Base-by-base conservation (phyloP, 2,797 vertebrate species). In the Liparis tanakae region DNA sequence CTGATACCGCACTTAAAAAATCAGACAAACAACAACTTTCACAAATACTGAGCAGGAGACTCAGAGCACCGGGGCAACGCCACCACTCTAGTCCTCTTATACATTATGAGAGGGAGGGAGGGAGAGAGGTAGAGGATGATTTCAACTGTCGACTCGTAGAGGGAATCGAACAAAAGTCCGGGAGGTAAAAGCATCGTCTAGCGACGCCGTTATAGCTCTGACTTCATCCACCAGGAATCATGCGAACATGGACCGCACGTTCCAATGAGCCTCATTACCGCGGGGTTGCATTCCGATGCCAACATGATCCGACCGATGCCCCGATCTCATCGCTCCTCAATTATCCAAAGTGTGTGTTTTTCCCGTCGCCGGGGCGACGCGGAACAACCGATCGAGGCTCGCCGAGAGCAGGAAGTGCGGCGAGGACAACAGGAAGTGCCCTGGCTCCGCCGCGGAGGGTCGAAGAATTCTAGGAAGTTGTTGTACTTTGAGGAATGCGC, bases 401-500 rank as follows among this genome's bases (percentile, higher is more conserved):
- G 92, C 83, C 83, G 87, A 91, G 94, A 83, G 90, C 96, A 96
- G 98, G 98, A 99, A 98, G 96, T 94, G 93, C 95, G 91, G 95
- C 94, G 92, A 94, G 96, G 97, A 98, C 98, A 99, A 99, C 97
- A 99, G 97, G 98, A 99, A 94, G 95, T 97, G 96, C 95, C 95
- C 95, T 94, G 97, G 97, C 98, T 99, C 97, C 96, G 95, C 92
- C 93, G 94, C 87, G 94, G 87, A 96, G 93, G 93, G 94, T 94
- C 93, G 94, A 98, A 99, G 97, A 99, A 99, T 99, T 97, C 96
- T 93, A 98, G 98, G 98, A 99, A 99, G 97, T 96, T 97, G 97
- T 98, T 98, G 96, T 97, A 96, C 96, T 96, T 96, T 95, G 96
- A 96, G 96, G 96, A 98, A 97, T 95, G 93, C 94, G 94, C 95